phyloP scores from a whole-genome alignment of 64 coral and sea anemone genomes.

The Pocillopora verrucosa region DNA sequence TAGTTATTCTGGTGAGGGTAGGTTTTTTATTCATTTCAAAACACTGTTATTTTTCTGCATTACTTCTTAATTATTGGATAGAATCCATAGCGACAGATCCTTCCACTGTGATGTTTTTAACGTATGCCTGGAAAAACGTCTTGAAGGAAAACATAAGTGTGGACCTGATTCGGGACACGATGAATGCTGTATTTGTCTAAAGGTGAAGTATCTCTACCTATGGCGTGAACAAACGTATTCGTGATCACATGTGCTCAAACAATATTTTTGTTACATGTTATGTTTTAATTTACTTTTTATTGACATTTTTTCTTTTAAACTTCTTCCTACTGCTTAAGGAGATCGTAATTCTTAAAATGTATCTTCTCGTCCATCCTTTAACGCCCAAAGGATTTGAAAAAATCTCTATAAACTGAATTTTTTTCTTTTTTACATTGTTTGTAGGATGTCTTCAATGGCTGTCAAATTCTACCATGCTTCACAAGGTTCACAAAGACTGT shows the following conservation, averaged over 20 bases:
- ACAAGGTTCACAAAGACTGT: slow-evolving; percentile 74
- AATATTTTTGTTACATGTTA: too few relatives aligned
- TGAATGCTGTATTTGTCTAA: slow-evolving; percentile 69
- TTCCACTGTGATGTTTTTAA: slow-evolving; percentile 81
- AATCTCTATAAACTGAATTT: too few relatives aligned
- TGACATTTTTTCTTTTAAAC: too few relatives aligned
- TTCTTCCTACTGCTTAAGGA: too few relatives aligned
- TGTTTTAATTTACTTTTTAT: too few relatives aligned
- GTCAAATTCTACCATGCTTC: slow-evolving; percentile 74
- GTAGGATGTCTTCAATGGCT: slow-evolving; percentile 75
- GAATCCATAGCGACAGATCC: slow-evolving; percentile 58
- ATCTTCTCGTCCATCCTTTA: too few relatives aligned
- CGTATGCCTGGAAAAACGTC: slow-evolving; percentile 66
- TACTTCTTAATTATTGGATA: background rate
- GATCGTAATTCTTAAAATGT: too few relatives aligned
- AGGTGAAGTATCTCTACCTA: slow-evolving; percentile 20
- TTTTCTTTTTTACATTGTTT: background rate
- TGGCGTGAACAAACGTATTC: background rate
- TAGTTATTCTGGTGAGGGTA: too few relatives aligned
- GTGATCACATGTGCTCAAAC: too few relatives aligned
- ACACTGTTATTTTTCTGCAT: too few relatives aligned
- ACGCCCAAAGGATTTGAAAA: too few relatives aligned
- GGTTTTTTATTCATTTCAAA: too few relatives aligned
- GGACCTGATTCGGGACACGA: slow-evolving; percentile 60
- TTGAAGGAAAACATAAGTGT: slow-evolving; percentile 69